A percentile compares a stretch with the other conserved stretches of the same genome.
These are phyloP conservation scores for Anoncus sp. DNA, from an alignment of 2,888 invertebrate species.

Conservation along the genomic window DNA sequence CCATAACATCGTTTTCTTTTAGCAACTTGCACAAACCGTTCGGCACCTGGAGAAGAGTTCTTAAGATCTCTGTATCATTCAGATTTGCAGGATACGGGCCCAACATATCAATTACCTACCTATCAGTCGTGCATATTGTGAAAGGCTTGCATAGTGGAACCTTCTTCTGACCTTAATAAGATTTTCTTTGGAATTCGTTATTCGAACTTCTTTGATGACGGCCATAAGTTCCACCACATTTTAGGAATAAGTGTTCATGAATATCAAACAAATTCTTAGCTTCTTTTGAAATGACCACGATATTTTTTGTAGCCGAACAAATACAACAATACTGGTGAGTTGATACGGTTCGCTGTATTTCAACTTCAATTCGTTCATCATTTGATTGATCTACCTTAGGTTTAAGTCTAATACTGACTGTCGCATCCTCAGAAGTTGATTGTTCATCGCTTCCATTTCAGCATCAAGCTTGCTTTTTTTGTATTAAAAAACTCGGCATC, in stretches of 20 bases:
- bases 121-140: slow-evolving; percentile 69
- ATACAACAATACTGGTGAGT: slow-evolving; percentile 57
- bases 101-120: slow-evolving; percentile 66
- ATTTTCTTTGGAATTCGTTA: slow-evolving; percentile 65
- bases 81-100: slow-evolving; percentile 66
- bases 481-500: no score
- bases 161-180: slow-evolving; percentile 69
- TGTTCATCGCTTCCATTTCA: no score
- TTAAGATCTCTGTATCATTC: slow-evolving; percentile 71
- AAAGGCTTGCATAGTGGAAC: slow-evolving; percentile 70
- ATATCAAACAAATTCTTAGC: slow-evolving; percentile 59
- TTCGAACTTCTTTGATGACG: slow-evolving; percentile 66
- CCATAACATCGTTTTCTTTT: slow-evolving; percentile 61
- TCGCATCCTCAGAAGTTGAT: slow-evolving; percentile 31
- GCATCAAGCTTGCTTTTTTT: no score
- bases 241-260: slow-evolving; percentile 55
- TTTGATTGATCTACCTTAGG: no score
- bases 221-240: slow-evolving; percentile 65
- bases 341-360: slow-evolving; percentile 57
- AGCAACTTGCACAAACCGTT: slow-evolving; percentile 61
- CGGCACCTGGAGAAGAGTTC: slow-evolving; percentile 58
- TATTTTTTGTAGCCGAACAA: slow-evolving; percentile 21
- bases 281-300: slow-evolving; percentile 56
- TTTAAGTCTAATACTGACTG: no score
- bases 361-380: slow-evolving; percentile 28